Evolutionary conservation across 2,888 invertebrate genomes (phyloP), one percentile per base, ranked within the genome.

Genomic region (Odontothrips loti): DNA sequence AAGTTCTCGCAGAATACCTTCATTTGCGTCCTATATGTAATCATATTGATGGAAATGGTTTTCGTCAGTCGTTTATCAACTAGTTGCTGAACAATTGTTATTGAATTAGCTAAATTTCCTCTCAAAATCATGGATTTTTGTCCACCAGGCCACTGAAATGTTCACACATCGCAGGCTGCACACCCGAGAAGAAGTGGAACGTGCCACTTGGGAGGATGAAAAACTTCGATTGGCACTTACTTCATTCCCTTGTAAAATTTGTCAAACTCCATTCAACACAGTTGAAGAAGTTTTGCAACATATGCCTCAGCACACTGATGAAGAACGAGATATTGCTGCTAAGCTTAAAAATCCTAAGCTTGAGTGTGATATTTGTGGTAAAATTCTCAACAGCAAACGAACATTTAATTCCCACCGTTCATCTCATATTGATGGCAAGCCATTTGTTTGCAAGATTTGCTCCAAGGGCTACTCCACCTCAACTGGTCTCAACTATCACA

Each of bases 351-450:
- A 75, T 75, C 68, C 68, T 10, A 23, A 27, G 10, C 68, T 51
- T 47, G 48, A 80, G 23, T 82, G 82, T 80, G 51, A 81, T 12
- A 58, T 79, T 47, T 82, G 82, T 81, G 79, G 79, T 20, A 82
- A 82, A 80, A 27, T 51, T 27, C 63, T 79, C 15, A 58, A 58
- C 43, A 79, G 58, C 17, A 81, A 79, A 79, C 15, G 27, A 34
- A 51, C 43, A 6, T 79, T 81, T 34, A 47, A 51, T n/a, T 20
- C 29, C 10, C 81, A 81, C 43, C 29, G 51, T n/a, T 47, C 29
- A 12, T 27, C 34, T 27, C 81, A 81, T 79, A 79, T 79, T 29
- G 79, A 68, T 34, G 58, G 34, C 58, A 48, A 63, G 20, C 79
- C 81, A 23, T 79, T 58, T 47, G 51, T 34, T 9, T 81, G 81